Base-by-base conservation (phyloP, 2,888 invertebrate genomes). In the Apeira syringaria region DNA sequence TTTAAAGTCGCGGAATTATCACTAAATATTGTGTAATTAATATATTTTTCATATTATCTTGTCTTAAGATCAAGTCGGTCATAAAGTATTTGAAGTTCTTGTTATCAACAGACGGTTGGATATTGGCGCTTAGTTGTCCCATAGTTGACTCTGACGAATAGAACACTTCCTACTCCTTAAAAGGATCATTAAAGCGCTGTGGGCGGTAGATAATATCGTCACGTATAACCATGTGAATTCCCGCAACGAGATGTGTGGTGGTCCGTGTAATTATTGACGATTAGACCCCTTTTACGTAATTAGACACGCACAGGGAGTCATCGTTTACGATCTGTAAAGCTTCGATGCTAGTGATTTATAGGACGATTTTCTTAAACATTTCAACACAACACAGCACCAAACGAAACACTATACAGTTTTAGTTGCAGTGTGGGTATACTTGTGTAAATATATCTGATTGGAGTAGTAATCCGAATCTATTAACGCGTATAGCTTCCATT, bases 81-180 rank as follows among this genome's bases (percentile, higher is more conserved):
- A n/a, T n/a, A n/a, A n/a, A n/a, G n/a, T n/a, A n/a, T n/a, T n/a
- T n/a, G n/a, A n/a, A n/a, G n/a, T n/a, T n/a, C n/a, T n/a, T n/a
- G n/a, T n/a, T n/a, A n/a, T n/a, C n/a, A n/a, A n/a, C n/a, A n/a
- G n/a, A 15, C 15, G 15, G 15, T 3, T 15, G 15, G 15, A n/a
- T n/a, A n/a, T n/a, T n/a, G 7, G 18, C 17, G 20, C 27, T 17
- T 33, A 44, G 64, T 63, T 66, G 63, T 52, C 38, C 43, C 38
- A 46, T 36, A 48, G 41, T 42, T 46, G 20, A 20, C 5, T 6
- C 44, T 41, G 47, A 40, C 37, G 34, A 54, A 45, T 40, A 32
- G 45, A 53, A 53, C 47, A 53, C 57, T 52, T 54, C 54, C 54
- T 50, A 47, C 45, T 53, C 56, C 54, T 54, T 50, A 46, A 40